These are phyloP conservation scores for Neoaliturus tenellus DNA, from an alignment of 2,888 invertebrate species.

Conservation along the genomic window DNA sequence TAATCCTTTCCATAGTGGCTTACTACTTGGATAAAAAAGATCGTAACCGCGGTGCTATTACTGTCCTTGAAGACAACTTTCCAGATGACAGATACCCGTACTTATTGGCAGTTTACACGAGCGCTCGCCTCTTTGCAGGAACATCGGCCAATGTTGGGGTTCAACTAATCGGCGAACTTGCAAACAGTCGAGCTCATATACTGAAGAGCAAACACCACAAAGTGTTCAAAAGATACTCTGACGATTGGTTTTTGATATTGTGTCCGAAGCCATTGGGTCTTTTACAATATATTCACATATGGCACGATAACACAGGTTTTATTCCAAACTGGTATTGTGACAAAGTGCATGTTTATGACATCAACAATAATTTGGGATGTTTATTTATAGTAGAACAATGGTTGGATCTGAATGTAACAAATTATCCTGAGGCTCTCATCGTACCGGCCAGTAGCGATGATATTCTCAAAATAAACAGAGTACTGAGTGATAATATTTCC, in stretches of 20 bases:
- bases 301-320: conserved; percentile 55
- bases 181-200: conserved; percentile 56
- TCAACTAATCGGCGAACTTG: conserved; percentile 60
- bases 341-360: neutral
- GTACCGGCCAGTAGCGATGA: neutral
- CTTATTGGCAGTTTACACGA: conserved; percentile 65
- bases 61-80: conserved; percentile 64
- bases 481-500: neutral
- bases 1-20: conserved; percentile 61
- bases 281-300: conserved; percentile 48
- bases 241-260: conserved; percentile 57
- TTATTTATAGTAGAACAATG: conserved; percentile 4
- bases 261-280: conserved; percentile 46
- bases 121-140: conserved; percentile 62
- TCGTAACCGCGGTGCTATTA: conserved; percentile 51
- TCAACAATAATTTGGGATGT: neutral
- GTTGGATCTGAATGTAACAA: neutral
- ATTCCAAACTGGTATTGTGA: conserved; percentile 56
- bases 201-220: conserved; percentile 52
- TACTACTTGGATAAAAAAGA: conserved; percentile 60
- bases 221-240: conserved; percentile 37
- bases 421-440: neutral
- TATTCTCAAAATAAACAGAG: neutral
- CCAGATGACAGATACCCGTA: conserved; percentile 63
- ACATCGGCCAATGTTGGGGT: conserved; percentile 66